A percentile compares a stretch with the other conserved stretches of the same genome.
phyloP scores from a whole-genome alignment of 1,140 invertebrate genomes.

The Homalodisca vitripennis region DNA sequence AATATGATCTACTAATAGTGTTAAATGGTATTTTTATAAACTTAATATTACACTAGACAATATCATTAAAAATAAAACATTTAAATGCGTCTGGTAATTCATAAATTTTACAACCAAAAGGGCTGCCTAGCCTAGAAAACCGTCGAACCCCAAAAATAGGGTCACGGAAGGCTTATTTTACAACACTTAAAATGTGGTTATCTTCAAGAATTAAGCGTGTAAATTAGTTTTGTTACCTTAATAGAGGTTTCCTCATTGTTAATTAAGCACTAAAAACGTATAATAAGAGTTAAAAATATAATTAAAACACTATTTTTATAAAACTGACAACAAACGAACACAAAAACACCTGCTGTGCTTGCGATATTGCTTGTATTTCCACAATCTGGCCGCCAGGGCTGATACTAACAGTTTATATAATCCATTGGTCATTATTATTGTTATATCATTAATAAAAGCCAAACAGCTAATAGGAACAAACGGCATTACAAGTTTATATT shows the following conservation, averaged over 20 bases:
- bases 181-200: not conserved
- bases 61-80: no score
- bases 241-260: slow-evolving; percentile 31
- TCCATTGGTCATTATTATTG: not conserved
- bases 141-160: slow-evolving; percentile 42
- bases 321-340: slow-evolving; percentile 41
- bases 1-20: not conserved
- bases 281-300: slow-evolving; percentile 18
- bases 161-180: slow-evolving; percentile 35
- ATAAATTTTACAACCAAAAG: no score
- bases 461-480: no score
- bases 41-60: no score
- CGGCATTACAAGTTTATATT: no score
- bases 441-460: no score
- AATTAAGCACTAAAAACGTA: slow-evolving; percentile 16
- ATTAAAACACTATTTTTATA: slow-evolving; percentile 33
- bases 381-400: slow-evolving; percentile 29
- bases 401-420: slow-evolving; percentile 18
- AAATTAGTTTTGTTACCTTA: slow-evolving; percentile 22
- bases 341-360: slow-evolving; percentile 42
- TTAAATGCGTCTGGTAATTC: no score
- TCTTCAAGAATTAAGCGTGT: not conserved
- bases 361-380: slow-evolving; percentile 36
- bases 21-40: no score
- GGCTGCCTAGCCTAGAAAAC: slow-evolving; percentile 41